Base-by-base conservation (phyloP, 2,797 vertebrate genomes). In the Neosilurus mollespiculum region DNA sequence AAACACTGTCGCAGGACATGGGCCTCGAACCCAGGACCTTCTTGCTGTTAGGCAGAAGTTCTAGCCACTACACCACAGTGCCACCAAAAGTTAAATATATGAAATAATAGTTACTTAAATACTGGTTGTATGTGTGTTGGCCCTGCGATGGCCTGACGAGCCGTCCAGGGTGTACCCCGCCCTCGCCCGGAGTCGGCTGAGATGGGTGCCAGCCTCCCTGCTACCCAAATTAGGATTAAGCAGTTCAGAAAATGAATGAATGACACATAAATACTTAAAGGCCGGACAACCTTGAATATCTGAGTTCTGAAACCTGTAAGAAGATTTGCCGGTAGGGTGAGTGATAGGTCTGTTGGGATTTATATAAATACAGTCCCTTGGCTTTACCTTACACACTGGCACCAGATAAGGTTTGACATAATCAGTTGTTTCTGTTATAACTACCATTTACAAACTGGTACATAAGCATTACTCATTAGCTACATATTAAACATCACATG, bases 361-460 rank as follows among this genome's bases (percentile, higher is more conserved):
- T 51, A 54, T 81, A 51, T 16, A 79, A 64, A 71, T 22, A 79
- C 11, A 43, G 24, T 53, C 51, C 18, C 30, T n/a, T 9, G 0
- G 61, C 69, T 62, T 62, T 54, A 56, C 54, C 51, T 49, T 56
- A 53, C 54, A 67, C 8, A 64, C n/a, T 78, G 54, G 22, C 30
- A 81, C 61, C 66, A 85, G 85, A 84, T 71, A 75, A 18, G 58
- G 43, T 88, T 86, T 80, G 26, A 78, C 78, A 85, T 70, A 78
- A 86, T 89, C 88, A 90, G 85, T 85, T 80, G 80, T 87, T 90
- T 89, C 67, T 89, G 82, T 89, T 87, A 87, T 87, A 89, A 83
- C 81, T 66, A 58, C 75, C 56, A 80, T 30, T 84, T 81, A 84
- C 70, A 82, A 84, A 83, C 49, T 81, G 49, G 72, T 81, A 73